Conservation (phyloP, 2,113 vertebrate species). For the Crypturellus undulatus region DNA sequence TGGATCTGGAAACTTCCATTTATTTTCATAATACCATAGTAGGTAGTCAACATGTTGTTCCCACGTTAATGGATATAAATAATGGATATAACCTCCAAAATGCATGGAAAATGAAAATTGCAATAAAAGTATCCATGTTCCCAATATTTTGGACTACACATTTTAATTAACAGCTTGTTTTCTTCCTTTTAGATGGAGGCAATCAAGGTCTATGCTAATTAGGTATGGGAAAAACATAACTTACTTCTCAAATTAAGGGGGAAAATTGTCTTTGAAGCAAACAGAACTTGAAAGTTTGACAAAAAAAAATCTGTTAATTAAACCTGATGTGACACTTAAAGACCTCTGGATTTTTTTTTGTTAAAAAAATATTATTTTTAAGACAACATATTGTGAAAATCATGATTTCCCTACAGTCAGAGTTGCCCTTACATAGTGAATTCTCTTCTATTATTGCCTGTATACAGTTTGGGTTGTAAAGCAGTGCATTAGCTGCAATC, state of each 20-base stretch:
- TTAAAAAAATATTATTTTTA: background rate
- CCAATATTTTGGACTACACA: slow-evolving; percentile 62
- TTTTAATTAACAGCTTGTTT: slow-evolving; percentile 78
- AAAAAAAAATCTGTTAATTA: background rate
- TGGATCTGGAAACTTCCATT: slow-evolving; percentile 31
- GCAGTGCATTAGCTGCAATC: background rate
- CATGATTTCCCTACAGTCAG: background rate
- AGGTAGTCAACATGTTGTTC: slow-evolving; percentile 78
- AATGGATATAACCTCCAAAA: slow-evolving; percentile 63
- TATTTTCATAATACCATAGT: slow-evolving; percentile 71
- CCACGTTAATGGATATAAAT: slow-evolving; percentile 79
- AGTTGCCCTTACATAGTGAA: background rate
- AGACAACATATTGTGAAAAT: background rate
- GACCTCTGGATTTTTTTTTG: too few relatives aligned
- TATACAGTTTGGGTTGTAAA: background rate
- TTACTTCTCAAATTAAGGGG: slow-evolving; percentile 25
- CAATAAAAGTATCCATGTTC: slow-evolving; percentile 80
- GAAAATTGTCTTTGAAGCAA: slow-evolving; percentile 31
- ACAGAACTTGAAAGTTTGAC: background rate
- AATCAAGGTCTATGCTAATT: slow-evolving; percentile 79
- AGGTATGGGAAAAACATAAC: slow-evolving; percentile 58
- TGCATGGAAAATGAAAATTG: slow-evolving; percentile 71
- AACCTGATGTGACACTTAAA: slow-evolving; percentile 2
- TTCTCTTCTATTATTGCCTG: background rate
- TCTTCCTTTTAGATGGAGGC: slow-evolving; percentile 64